Conservation (phyloP, 2,113 vertebrate species). For the Triplophysa dalaica region DNA sequence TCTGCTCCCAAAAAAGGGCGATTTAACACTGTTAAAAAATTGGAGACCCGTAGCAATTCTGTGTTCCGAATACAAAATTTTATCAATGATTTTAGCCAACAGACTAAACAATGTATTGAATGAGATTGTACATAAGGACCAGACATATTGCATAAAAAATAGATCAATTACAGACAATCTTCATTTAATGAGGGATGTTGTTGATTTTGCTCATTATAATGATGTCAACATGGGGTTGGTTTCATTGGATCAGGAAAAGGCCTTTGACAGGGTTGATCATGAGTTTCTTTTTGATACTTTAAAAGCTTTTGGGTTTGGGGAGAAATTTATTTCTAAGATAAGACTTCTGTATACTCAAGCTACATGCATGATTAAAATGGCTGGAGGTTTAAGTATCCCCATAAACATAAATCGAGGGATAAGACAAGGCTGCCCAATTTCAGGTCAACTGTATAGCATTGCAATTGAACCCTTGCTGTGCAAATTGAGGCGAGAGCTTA, state of each 20-base stretch:
- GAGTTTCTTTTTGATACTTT: not conserved
- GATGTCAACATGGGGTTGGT: not conserved
- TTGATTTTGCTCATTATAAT: not conserved
- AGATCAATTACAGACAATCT: not conserved
- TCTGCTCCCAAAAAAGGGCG: too few relatives aligned
- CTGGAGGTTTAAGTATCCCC: too few relatives aligned
- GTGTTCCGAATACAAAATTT: not conserved
- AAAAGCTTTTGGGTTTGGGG: not conserved
- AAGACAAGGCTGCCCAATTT: too few relatives aligned
- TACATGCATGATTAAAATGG: too few relatives aligned
- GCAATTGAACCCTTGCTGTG: too few relatives aligned
- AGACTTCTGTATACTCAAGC: too few relatives aligned
- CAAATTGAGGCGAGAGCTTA: too few relatives aligned
- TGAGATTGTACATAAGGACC: not conserved
- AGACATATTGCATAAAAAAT: not conserved
- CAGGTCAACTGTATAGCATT: too few relatives aligned
- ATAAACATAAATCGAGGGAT: too few relatives aligned
- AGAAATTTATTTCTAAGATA: too few relatives aligned
- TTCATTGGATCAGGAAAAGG: not conserved
- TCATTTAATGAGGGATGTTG: not conserved
- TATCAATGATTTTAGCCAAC: not conserved
- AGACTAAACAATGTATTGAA: not conserved
- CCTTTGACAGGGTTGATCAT: not conserved
- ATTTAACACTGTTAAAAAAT: not conserved
- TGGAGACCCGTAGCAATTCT: not conserved